A percentile compares a stretch with the other conserved stretches of the same genome.
phyloP scores from a whole-genome alignment of 2,113 vertebrate species.

The Aegotheles bennettii region DNA sequence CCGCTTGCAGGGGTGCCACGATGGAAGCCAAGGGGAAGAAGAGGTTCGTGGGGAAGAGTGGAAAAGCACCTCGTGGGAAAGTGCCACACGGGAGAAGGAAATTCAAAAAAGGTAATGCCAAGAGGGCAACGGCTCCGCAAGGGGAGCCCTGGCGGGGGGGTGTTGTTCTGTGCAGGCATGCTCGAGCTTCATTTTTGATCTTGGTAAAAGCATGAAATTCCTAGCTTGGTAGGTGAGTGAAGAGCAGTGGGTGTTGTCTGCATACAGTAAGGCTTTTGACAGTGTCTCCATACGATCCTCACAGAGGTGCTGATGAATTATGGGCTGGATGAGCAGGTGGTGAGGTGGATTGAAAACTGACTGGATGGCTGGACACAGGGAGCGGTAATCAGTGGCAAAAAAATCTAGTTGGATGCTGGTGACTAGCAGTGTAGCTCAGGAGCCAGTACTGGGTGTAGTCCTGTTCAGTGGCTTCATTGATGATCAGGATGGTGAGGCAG shows the following conservation, averaged over 20 bases:
- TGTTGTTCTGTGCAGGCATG: accelerated
- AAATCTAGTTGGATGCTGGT: accelerated
- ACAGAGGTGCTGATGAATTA: not conserved
- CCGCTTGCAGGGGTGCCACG: not conserved
- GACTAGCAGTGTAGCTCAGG: accelerated
- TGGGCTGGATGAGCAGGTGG: not conserved
- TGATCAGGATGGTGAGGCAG: not conserved
- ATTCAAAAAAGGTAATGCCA: constrained; percentile 64
- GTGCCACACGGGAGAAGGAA: constrained; percentile 15
- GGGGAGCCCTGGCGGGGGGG: accelerated
- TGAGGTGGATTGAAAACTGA: not conserved
- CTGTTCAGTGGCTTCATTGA: accelerated
- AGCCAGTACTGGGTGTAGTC: accelerated
- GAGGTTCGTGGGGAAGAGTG: constrained; percentile 33
- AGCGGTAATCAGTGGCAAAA: not conserved
- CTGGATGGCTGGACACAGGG: not conserved
- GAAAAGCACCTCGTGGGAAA: constrained; percentile 36
- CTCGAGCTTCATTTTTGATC: accelerated
- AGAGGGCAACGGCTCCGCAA: not conserved
- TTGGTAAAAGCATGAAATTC: accelerated
- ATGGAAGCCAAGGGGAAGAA: constrained; percentile 70
- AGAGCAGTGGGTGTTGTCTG: accelerated
- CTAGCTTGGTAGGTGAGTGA: accelerated
- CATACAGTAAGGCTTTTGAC: accelerated
- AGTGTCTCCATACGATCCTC: accelerated